Evolutionary conservation across 37 sponge, comb jelly and placozoan species (phyloP).

Genomic region (Chondrilla cf. caribensis): DNA sequence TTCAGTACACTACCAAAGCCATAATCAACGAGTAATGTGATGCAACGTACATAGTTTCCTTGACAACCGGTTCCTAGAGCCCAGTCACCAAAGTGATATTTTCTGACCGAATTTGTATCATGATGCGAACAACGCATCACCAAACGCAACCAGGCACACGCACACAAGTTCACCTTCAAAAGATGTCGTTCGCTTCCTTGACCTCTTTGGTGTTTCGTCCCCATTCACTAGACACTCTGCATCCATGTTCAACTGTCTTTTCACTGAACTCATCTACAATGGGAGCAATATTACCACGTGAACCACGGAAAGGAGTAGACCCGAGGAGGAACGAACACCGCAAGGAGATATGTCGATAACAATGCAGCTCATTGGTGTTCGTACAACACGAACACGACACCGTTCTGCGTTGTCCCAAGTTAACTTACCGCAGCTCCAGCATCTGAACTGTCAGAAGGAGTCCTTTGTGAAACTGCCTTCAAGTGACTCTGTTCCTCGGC

Average conservation of each 20-base stretch:
- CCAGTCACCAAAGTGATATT: too few relatives aligned
- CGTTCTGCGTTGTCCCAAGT: background rate
- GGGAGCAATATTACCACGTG: background rate
- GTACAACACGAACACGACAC: background rate
- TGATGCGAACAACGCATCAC: too few relatives aligned
- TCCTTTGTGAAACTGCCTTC: too few relatives aligned
- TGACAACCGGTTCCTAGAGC: too few relatives aligned
- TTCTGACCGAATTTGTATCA: too few relatives aligned
- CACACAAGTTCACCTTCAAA: background rate
- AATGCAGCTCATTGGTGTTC: background rate
- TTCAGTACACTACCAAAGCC: too few relatives aligned
- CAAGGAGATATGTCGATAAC: background rate
- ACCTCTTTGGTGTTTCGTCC: background rate
- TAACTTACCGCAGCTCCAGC: background rate
- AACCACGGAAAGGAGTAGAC: background rate
- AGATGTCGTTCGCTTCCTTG: background rate
- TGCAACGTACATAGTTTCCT: too few relatives aligned
- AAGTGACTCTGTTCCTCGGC: too few relatives aligned
- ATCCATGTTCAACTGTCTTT: constrained; percentile 22
- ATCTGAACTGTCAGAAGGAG: background rate
- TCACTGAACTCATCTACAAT: constrained; percentile 3
- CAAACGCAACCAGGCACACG: too few relatives aligned
- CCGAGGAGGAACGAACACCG: background rate
- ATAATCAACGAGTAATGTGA: too few relatives aligned
- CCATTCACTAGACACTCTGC: background rate